Conservation (phyloP, 2,113 vertebrate genomes). For the Thunnus maccoyii region DNA sequence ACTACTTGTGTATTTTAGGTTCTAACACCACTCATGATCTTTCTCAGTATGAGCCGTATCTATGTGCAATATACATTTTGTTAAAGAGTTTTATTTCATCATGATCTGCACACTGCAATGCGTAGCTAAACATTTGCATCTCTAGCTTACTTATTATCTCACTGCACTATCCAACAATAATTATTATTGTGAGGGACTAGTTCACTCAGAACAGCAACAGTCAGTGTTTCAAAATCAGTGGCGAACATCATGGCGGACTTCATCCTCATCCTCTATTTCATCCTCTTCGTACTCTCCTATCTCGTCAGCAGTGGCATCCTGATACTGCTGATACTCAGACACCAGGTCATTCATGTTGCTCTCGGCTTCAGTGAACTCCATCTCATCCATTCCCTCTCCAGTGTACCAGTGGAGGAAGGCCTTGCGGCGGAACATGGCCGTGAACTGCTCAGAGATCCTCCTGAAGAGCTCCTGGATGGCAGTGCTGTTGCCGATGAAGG, state of each 20-base stretch:
- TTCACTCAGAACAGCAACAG: constrained; percentile 12
- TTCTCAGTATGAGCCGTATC: constrained; percentile 59
- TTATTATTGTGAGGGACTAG: constrained; percentile 24
- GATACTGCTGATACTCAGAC: constrained; percentile 95
- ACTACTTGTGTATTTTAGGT: constrained; percentile 47
- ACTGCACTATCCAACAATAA: constrained; percentile 41
- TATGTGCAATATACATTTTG: constrained; percentile 51
- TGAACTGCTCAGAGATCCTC: constrained; percentile 96
- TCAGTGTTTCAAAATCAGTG: constrained; percentile 70
- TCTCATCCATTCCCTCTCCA: constrained; percentile 94
- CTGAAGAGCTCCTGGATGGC: constrained; percentile 98
- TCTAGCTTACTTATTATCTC: constrained; percentile 19
- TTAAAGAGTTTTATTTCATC: constrained; percentile 56
- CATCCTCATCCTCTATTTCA: constrained; percentile 84
- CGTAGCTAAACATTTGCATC: constrained; percentile 33
- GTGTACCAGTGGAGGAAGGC: constrained; percentile 97
- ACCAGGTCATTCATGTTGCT: constrained; percentile 97
- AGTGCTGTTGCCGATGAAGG: constrained; percentile 96
- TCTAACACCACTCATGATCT: constrained; percentile 45
- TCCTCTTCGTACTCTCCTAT: constrained; percentile 86
- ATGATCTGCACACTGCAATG: constrained; percentile 40
- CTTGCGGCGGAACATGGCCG: constrained; percentile 96
- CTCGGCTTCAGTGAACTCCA: constrained; percentile 95
- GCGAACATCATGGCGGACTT: constrained; percentile 74
- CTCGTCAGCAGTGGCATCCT: constrained; percentile 91